Base-by-base conservation (phyloP, 2,888 invertebrate species). In the Sarcophaga caerulescens region DNA sequence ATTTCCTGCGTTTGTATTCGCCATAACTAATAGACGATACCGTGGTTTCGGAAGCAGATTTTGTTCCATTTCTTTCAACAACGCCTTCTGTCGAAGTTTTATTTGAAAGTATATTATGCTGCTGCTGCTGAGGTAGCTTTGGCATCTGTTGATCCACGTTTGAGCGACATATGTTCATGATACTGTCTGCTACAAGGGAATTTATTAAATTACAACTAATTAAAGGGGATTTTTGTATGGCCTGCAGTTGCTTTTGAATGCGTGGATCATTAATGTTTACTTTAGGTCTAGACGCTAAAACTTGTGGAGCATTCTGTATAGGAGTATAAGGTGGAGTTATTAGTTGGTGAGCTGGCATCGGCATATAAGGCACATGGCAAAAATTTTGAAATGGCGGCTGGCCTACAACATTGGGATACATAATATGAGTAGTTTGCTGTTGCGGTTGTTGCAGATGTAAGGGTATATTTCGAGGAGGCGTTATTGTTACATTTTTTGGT, bases 181-280 rank as follows among this genome's bases (percentile, higher is more conserved):
- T 79, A 47, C n/a, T 77, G 14, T 21, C 44, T 23, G 63, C 84
- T 17, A 23, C 73, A 8, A 65, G 60, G 0, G 65, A 17, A 66
- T 60, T 45, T 17, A 73, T 21, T 3, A 71, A 17, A 17, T 78
- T 71, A 23, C 44, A 66, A 10, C 10, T 62, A 69, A 60, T 65
- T 12, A 84, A 11, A 0, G 81, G 85, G 0, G 88, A 84, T 45
- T 79, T 85, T 66, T 87, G 62, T n/a, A 85, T 62, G 3, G n/a
- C 57, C 25, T 87, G 80, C n/a, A 89, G 23, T 14, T 86, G 82
- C 21, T 78, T 87, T 23, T 70, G 44, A 44, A 89, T 85, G 12
- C 88, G 85, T 17, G 89, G 89, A 79, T 89, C 89, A 14, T 87
- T 87, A 0, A 87, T 57, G 70, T 87, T 88, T 12, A 89, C 11